Base-by-base conservation (phyloP, 2,797 vertebrate species). In the Pempheris klunzingeri region DNA sequence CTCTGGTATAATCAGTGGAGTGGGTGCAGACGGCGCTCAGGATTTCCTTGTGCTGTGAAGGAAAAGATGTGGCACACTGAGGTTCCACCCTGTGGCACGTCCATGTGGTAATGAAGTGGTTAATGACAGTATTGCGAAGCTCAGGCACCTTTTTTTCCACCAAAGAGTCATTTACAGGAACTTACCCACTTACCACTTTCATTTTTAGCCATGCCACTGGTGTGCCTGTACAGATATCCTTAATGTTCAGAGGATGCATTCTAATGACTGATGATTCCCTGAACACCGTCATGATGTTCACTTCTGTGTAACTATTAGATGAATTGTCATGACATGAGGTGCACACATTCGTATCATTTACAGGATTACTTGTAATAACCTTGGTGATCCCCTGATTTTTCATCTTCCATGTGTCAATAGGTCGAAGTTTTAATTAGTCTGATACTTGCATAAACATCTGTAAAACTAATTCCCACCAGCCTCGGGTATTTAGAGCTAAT, bases 71-170 rank as follows among this genome's bases (percentile, higher is more conserved):
- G 41, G 53, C 4, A 5, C 1, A 28, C 13, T 8, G 32, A 50
- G 26, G n/a, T 34, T 22, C 49, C 59, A 26, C 71, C 61, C 71
- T 71, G 62, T 83, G 81, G 75, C n/a, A 15, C 81, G 47, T 59
- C 76, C 3, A 24, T 46, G 67, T 54, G 66, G 81, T 36, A 14
- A 57, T 41, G 49, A 59, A 47, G 50, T 24, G 52, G 63, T 47
- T 26, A 26, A 49, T 55, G 9, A 20, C 18, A 22, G 44, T 10
- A n/a, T 41, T 17, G 22, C 32, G 39, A 74, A 47, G 32, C 4
- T 15, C 13, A 3, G 26, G 18, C 20, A 12, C 12, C 6, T 4
- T 41, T 18, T 38, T 20, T 7, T 1, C 61, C n/a, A n/a, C 44
- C 0, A 14, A 15, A 59, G 32, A 4, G n/a, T 53, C n/a, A 47